Evolutionary conservation across 2,113 vertebrate genomes (phyloP).

Genomic region (Urocolius indicus): DNA sequence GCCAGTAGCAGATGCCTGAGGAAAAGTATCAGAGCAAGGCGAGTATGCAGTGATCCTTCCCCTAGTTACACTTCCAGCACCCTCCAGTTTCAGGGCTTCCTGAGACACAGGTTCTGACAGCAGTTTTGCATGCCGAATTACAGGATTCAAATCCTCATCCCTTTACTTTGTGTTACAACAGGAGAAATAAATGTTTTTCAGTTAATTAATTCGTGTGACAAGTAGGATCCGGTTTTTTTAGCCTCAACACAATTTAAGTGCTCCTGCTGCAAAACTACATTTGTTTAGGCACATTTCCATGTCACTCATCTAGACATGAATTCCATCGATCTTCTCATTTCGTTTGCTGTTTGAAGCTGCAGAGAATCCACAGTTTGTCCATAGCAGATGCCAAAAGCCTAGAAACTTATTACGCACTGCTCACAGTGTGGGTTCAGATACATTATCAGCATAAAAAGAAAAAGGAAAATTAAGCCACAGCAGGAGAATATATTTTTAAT

Average conservation of each 20-base stretch:
- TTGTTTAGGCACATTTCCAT: slow-evolving; percentile 59
- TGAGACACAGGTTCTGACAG: slow-evolving; percentile 6
- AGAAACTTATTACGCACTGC: slow-evolving; percentile 58
- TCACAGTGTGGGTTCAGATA: slow-evolving; percentile 62
- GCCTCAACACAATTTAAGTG: slow-evolving; percentile 11
- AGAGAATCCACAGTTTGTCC: slow-evolving; percentile 60
- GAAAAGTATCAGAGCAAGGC: background rate
- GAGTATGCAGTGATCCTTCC: background rate
- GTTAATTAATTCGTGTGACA: slow-evolving; percentile 55
- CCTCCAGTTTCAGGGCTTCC: background rate
- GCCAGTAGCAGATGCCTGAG: background rate
- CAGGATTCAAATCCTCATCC: background rate
- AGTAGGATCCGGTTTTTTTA: background rate
- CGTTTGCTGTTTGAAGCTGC: slow-evolving; percentile 63
- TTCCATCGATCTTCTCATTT: slow-evolving; percentile 58
- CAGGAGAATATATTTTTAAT: slow-evolving; percentile 68
- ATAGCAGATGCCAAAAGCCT: slow-evolving; percentile 58
- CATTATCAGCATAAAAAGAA: slow-evolving; percentile 69
- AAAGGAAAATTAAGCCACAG: slow-evolving; percentile 70
- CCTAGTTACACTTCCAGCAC: background rate
- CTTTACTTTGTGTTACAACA: background rate
- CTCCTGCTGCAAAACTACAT: slow-evolving; percentile 39
- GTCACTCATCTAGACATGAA: slow-evolving; percentile 34
- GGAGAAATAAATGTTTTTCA: slow-evolving; percentile 22
- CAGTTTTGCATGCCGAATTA: background rate